Evolutionary conservation across 37 sponge, comb jelly and placozoan genomes (phyloP).

Genomic region (Chondrosia reniformis): DNA sequence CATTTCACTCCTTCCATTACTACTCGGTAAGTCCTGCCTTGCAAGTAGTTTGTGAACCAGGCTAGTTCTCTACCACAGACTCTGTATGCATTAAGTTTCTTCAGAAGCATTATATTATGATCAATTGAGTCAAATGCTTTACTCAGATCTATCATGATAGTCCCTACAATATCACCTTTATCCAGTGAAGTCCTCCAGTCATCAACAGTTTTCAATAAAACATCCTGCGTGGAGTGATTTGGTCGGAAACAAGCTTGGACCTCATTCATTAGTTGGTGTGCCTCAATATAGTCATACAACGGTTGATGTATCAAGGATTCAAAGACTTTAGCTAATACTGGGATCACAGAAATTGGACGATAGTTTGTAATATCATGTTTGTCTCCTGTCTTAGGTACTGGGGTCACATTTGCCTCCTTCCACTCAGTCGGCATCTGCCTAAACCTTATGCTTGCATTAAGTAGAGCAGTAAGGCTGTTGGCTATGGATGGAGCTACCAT

Average conservation of each 20-base stretch:
- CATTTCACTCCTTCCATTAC: neutral
- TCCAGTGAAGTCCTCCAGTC: constrained; percentile 18
- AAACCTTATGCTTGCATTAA: neutral
- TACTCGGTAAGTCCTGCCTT: constrained; percentile 9
- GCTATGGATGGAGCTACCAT: neutral
- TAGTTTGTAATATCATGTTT: constrained; percentile 15
- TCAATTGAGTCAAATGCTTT: constrained; percentile 31
- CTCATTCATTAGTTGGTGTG: neutral
- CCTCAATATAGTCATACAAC: constrained; percentile 11
- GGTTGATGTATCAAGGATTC: constrained; percentile 16
- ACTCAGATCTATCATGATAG: constrained; percentile 19
- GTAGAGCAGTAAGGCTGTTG: neutral
- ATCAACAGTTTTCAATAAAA: constrained; percentile 4
- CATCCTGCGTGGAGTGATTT: constrained; percentile 20
- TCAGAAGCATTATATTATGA: constrained; percentile 26
- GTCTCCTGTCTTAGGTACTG: neutral
- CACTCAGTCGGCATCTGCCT: neutral
- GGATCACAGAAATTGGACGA: constrained; percentile 25
- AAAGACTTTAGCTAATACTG: constrained; percentile 21
- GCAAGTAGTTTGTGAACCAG: constrained; percentile 27
- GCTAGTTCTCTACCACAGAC: neutral
- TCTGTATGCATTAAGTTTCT: constrained; percentile 20
- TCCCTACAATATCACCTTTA: constrained; percentile 10
- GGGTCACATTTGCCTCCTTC: constrained; percentile 17
- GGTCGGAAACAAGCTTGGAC: constrained; percentile 21